These are phyloP conservation scores for Lophotis ruficrista DNA, from an alignment of 2,113 vertebrate genomes.

Conservation along the genomic window DNA sequence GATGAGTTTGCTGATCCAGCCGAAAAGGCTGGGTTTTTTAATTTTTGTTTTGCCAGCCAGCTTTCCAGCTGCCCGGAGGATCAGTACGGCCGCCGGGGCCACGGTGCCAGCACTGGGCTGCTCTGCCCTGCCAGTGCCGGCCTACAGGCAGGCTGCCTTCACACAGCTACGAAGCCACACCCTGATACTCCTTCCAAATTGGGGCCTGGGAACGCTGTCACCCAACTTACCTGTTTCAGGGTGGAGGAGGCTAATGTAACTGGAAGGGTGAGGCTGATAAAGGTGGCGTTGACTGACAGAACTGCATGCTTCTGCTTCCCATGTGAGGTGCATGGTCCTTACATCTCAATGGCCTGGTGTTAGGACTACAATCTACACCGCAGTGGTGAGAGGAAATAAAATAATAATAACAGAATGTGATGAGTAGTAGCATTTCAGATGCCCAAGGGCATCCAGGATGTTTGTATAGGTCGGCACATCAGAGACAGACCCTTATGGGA, in stretches of 20 bases:
- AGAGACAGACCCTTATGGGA: background rate
- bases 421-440: background rate
- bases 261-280: constrained; percentile 49
- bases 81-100: background rate
- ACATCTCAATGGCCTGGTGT: background rate
- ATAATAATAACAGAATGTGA: background rate
- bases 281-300: background rate
- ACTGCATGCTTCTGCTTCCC: background rate
- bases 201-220: constrained; percentile 44
- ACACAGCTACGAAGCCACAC: background rate
- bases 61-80: background rate
- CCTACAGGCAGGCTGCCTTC: background rate
- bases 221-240: constrained; percentile 56
- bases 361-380: background rate
- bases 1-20: background rate
- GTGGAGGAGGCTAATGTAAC: constrained; percentile 21
- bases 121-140: background rate
- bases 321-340: background rate
- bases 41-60: background rate
- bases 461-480: background rate
- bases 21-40: background rate
- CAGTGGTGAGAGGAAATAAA: background rate
- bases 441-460: background rate
- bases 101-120: background rate
- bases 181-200: constrained; percentile 43